phyloP scores from a whole-genome alignment of 1,140 invertebrate species.

The Leptoteleia sp. region DNA sequence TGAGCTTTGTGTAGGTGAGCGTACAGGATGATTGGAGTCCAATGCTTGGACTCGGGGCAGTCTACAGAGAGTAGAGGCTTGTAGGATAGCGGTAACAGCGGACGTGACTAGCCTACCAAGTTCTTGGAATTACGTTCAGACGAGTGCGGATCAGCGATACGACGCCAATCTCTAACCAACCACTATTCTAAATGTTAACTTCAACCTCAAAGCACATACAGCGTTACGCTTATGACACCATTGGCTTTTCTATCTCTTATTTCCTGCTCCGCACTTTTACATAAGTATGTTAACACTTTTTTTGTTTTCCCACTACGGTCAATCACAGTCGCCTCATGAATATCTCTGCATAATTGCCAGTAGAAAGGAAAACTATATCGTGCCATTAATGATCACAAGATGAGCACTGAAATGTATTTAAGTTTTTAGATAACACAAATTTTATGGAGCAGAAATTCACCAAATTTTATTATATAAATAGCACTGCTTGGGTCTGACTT shows the following conservation, averaged over 20 bases:
- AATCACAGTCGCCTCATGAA: no score
- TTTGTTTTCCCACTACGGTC: no score
- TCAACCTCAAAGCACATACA: conserved; percentile 73
- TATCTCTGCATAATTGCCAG: background rate
- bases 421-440: no score
- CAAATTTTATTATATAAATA: no score
- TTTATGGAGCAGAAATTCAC: no score
- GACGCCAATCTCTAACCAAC: conserved; percentile 75
- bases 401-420: no score
- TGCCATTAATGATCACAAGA: no score
- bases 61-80: conserved; percentile 63
- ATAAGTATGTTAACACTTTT: conserved; percentile 49
- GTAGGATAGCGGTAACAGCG: conserved; percentile 71
- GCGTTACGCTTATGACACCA: conserved; percentile 74
- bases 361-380: no score
- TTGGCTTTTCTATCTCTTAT: conserved; percentile 65
- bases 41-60: conserved; percentile 61
- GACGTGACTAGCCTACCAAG: conserved; percentile 77
- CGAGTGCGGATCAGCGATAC: conserved; percentile 77
- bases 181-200: conserved; percentile 68
- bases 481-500: no score
- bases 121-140: conserved; percentile 74
- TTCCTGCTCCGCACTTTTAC: conserved; percentile 21
- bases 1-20: conserved; percentile 51
- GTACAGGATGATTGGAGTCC: conserved; percentile 48